Evolutionary conservation across 2,797 vertebrate genomes (phyloP).

Genomic region (Phrynocephalus forsythii): DNA sequence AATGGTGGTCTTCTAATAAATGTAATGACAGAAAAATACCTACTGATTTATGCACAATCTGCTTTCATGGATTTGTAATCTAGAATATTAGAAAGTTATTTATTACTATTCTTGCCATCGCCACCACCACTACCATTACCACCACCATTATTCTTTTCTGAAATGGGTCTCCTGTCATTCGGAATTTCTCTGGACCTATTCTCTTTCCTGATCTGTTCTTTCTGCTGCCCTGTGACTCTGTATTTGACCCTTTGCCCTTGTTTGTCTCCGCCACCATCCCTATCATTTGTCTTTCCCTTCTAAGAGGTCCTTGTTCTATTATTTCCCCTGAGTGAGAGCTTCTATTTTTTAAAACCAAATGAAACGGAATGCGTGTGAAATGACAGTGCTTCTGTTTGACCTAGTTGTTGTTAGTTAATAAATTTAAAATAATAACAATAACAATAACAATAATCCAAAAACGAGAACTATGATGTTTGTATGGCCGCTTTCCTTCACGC

Average conservation of each 20-base stretch:
- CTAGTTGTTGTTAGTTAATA: conserved; percentile 18
- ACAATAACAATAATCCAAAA: neutral
- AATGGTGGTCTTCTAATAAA: neutral
- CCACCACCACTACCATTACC: neutral
- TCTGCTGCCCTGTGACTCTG: conserved; percentile 22
- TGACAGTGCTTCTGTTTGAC: conserved; percentile 5
- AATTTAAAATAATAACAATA: conserved; percentile 9
- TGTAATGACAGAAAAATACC: neutral
- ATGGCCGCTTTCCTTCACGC: conserved; percentile 46
- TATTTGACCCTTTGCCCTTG: neutral
- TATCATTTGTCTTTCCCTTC: conserved; percentile 33
- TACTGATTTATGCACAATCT: neutral
- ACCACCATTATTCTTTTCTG: neutral
- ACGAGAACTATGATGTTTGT: neutral
- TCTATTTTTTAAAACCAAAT: conserved; percentile 41
- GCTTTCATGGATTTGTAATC: neutral
- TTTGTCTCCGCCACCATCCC: conserved; percentile 20
- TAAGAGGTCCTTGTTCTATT: neutral
- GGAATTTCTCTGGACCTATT: conserved; percentile 37
- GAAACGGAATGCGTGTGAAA: conserved; percentile 23
- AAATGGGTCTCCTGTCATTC: conserved; percentile 18
- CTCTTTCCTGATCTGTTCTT: conserved; percentile 48
- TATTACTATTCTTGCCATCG: neutral
- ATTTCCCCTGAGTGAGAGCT: conserved; percentile 29
- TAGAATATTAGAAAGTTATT: neutral